Conservation (phyloP, 2,888 invertebrate genomes). For the Nymphalis polychloros region DNA sequence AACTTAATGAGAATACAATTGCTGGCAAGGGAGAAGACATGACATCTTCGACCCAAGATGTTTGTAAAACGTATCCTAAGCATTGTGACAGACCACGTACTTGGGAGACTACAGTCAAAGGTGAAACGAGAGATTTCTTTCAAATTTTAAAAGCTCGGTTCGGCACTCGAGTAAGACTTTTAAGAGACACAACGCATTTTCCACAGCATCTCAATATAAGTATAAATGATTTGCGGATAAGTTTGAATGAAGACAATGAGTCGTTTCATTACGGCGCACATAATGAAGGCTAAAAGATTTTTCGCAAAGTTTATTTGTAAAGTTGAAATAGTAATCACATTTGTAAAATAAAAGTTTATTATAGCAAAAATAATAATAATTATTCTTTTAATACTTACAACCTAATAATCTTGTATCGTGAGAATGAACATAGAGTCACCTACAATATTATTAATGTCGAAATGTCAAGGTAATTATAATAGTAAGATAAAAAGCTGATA, state of each 20-base stretch:
- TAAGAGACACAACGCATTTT: conserved; percentile 60
- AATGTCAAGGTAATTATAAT: conserved; percentile 17
- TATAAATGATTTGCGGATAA: conserved; percentile 1
- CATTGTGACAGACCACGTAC: conserved; percentile 57
- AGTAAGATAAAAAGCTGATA: conserved; percentile 25
- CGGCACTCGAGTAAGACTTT: conserved; percentile 51
- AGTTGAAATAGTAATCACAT: no score
- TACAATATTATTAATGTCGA: conserved; percentile 9
- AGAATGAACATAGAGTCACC: conserved; percentile 22
- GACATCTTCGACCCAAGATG: neutral
- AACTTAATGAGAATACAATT: conserved; percentile 20
- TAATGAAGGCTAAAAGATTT: conserved; percentile 40
- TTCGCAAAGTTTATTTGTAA: conserved; percentile 6
- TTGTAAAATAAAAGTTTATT: no score
- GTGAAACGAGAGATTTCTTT: conserved; percentile 67
- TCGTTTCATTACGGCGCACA: conserved; percentile 48
- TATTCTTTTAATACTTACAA: neutral
- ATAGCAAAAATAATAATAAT: no score
- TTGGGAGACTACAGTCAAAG: conserved; percentile 67
- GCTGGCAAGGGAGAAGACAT: neutral
- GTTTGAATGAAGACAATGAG: conserved; percentile 32
- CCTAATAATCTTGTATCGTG: conserved; percentile 16
- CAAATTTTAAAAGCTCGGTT: conserved; percentile 59
- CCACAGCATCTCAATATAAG: conserved; percentile 33
- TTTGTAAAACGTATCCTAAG: conserved; percentile 45